A percentile compares a stretch with the other conserved stretches of the same genome.
Evolutionary conservation across 2,888 invertebrate genomes (phyloP).

Genomic region (Xanthia icteritia): DNA sequence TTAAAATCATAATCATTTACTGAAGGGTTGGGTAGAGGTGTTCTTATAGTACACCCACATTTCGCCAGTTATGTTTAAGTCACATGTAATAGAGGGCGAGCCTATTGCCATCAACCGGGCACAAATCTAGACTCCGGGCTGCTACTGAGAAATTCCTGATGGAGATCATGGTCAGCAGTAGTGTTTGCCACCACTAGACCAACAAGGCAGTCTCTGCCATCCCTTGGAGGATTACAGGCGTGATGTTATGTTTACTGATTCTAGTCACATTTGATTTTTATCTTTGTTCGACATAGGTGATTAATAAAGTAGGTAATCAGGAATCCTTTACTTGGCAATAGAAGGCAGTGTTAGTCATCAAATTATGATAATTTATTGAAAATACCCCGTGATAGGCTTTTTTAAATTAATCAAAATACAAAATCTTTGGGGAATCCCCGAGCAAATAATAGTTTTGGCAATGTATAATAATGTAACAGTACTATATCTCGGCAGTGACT

Average conservation of each 20-base stretch:
- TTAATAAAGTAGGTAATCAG: neutral
- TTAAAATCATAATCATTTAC: too few relatives aligned
- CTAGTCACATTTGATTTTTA: neutral
- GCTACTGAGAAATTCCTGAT: too few relatives aligned
- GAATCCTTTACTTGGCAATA: neutral
- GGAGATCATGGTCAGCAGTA: too few relatives aligned
- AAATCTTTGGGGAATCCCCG: slow-evolving; percentile 1
- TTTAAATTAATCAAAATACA: neutral
- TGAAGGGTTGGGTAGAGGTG: too few relatives aligned
- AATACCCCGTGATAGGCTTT: slow-evolving; percentile 2
- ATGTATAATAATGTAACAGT: too few relatives aligned
- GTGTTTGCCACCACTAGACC: too few relatives aligned
- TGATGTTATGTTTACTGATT: neutral
- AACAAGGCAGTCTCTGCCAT: neutral
- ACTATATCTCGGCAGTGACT: too few relatives aligned
- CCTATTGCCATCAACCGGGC: too few relatives aligned
- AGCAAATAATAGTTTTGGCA: neutral
- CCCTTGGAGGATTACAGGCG: neutral
- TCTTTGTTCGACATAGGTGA: neutral
- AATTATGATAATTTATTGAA: neutral
- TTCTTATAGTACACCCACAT: too few relatives aligned
- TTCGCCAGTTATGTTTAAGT: too few relatives aligned
- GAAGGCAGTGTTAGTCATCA: slow-evolving; percentile 21
- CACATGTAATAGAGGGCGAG: too few relatives aligned
- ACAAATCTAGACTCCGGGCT: too few relatives aligned